These are phyloP conservation scores for Rhizoglyphus robini DNA, from an alignment of 1,140 invertebrate genomes.

Conservation along the genomic window DNA sequence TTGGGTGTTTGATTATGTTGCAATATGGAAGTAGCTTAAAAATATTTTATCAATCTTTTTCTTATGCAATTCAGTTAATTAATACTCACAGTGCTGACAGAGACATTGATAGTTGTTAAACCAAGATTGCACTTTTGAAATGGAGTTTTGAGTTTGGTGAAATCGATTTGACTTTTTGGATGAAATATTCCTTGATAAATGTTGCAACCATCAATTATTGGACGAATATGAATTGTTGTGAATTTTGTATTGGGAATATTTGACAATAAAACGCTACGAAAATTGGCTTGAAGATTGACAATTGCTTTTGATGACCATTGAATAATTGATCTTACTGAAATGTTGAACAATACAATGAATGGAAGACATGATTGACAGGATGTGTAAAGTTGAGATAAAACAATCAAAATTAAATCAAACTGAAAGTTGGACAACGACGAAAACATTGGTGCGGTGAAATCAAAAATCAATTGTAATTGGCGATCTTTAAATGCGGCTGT, in stretches of 20 bases:
- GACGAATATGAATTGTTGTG: not conserved
- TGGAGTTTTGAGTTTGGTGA: not conserved
- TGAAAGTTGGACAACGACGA: too few relatives aligned
- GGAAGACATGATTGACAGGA: not conserved
- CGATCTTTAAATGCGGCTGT: too few relatives aligned
- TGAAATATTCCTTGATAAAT: too few relatives aligned
- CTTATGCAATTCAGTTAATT: too few relatives aligned
- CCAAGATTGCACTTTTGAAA: not conserved
- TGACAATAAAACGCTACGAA: not conserved
- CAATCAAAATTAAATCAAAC: too few relatives aligned
- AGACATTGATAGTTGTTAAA: not conserved
- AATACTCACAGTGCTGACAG: too few relatives aligned
- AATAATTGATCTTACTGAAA: not conserved
- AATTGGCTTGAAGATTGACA: not conserved
- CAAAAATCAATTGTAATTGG: too few relatives aligned
- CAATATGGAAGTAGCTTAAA: constrained; percentile 1
- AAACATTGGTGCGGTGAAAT: too few relatives aligned
- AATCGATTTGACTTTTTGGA: not conserved
- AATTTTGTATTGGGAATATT: not conserved
- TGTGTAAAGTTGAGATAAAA: too few relatives aligned
- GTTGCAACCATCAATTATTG: not conserved
- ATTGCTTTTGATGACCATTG: not conserved
- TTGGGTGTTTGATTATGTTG: not conserved
- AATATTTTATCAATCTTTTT: too few relatives aligned
- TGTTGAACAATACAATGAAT: not conserved